Evolutionary conservation across 2,888 invertebrate species (phyloP), one percentile per base, ranked within the genome.

Genomic region (Cecidostiba fungosa): DNA sequence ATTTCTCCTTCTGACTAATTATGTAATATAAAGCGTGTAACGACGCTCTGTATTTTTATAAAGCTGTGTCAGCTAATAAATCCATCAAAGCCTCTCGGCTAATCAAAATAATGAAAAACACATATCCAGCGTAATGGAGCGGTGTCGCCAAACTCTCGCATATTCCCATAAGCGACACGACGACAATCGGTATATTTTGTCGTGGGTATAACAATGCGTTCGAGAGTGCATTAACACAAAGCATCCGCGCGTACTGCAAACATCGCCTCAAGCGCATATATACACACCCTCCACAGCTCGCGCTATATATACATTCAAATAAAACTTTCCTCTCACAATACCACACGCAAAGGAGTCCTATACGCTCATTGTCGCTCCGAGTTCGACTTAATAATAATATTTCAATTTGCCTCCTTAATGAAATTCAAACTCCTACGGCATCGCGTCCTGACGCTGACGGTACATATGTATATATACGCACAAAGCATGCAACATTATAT

Each of bases 341-440:
- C 62, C 14, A 19, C n/a, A 6, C 6, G 29, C 26, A 79, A 43
- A 73, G 72, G 54, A 76, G 72, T 23, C 39, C 62, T 19, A 59
- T 1, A 26, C 10, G 59, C n/a, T 29, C 76, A 69, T 76, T 79
- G 79, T 79, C 62, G 66, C 32, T n/a, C 19, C 5, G 39, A 36
- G 47, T 76, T 72, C 81, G 77, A 80, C 74, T 82, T 72, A 83
- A 86, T 86, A 86, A 86, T 73, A 86, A 86, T 76, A 83, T 83
- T 86, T 86, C 86, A 79, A 83, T 76, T 83, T 74, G 76, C 29
- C 69, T 73, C 66, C 62, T 82, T 85, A 85, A 85, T 85, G 82
- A 85, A 78, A 85, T 85, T 82, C 82, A 78, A 82, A 78, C 62
- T 77, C 47, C 32, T 54, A 66, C 8, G 36, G 54, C n/a, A 5